phyloP scores from a whole-genome alignment of 2,113 vertebrate genomes.

The Numida meleagris region DNA sequence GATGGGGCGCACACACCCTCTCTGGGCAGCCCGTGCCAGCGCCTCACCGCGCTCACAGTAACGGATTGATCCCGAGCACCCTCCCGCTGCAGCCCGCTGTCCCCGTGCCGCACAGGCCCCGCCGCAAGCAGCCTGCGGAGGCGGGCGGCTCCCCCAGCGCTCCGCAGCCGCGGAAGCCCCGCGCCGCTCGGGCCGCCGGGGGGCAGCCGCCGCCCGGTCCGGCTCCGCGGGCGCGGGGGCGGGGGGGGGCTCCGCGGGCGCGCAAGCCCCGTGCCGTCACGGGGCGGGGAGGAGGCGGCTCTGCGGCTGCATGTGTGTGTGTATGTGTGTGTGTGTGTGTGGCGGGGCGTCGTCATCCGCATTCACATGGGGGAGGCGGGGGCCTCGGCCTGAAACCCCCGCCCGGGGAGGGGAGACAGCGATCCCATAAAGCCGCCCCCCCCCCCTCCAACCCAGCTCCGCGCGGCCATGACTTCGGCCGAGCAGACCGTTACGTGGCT shows the following conservation, averaged over 20 bases:
- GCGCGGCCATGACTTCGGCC: slow-evolving; percentile 90
- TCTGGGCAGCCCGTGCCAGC: not conserved
- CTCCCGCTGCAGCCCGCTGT: not conserved
- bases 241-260: not conserved
- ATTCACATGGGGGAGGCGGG: slow-evolving; percentile 75
- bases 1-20: not conserved
- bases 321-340: not conserved
- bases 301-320: slow-evolving; percentile 77
- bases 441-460: not conserved
- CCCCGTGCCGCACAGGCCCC: not conserved
- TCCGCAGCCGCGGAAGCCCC: too few species aligned
- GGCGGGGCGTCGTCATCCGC: slow-evolving; percentile 76
- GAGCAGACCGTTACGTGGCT: slow-evolving; percentile 98
- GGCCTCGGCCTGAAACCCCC: slow-evolving; percentile 69
- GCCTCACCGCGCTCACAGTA: not conserved
- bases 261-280: not conserved
- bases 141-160: not conserved
- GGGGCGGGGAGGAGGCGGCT: slow-evolving; percentile 69
- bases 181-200: not conserved
- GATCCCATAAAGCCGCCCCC: not conserved
- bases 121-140: not conserved
- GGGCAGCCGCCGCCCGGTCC: not conserved
- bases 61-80: too few species aligned
- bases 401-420: not conserved
- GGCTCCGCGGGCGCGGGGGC: too few species aligned